Percentiles rank a stretch among this genome's conserved stretches.
phyloP scores from a whole-genome alignment of 2,113 vertebrate genomes.

The Ailuropoda melanoleuca region DNA sequence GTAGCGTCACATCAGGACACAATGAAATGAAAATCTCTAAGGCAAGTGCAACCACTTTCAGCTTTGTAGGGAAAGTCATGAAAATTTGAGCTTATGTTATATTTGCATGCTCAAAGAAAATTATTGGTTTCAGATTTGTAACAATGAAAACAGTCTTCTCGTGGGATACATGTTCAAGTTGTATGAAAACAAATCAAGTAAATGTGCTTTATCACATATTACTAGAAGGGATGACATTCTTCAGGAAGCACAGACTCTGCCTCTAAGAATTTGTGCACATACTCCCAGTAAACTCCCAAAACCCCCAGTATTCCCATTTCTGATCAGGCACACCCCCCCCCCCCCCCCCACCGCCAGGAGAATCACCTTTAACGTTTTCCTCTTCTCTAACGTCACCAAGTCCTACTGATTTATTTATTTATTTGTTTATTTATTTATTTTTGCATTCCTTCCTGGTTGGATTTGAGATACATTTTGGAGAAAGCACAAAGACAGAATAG shows the following conservation, averaged over 20 bases:
- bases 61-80: background rate
- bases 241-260: background rate
- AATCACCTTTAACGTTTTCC: background rate
- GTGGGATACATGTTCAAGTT: background rate
- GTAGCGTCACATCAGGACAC: constrained; percentile 53
- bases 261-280: background rate
- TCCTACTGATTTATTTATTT: too few species aligned
- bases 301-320: background rate
- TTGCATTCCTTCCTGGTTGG: background rate
- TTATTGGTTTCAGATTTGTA: constrained; percentile 59
- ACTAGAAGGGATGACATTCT: background rate
- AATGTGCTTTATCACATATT: background rate
- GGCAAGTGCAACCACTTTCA: background rate
- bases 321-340: accelerated
- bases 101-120: constrained; percentile 70
- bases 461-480: background rate
- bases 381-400: background rate
- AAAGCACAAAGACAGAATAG: background rate
- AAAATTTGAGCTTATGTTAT: constrained; percentile 29
- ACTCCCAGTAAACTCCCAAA: background rate
- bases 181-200: constrained; percentile 45
- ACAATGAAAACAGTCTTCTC: constrained; percentile 58
- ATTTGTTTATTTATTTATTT: too few species aligned
- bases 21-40: constrained; percentile 54
- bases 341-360: background rate